Conservation (phyloP, 2,888 invertebrate genomes). For the Fragum fragum region DNA sequence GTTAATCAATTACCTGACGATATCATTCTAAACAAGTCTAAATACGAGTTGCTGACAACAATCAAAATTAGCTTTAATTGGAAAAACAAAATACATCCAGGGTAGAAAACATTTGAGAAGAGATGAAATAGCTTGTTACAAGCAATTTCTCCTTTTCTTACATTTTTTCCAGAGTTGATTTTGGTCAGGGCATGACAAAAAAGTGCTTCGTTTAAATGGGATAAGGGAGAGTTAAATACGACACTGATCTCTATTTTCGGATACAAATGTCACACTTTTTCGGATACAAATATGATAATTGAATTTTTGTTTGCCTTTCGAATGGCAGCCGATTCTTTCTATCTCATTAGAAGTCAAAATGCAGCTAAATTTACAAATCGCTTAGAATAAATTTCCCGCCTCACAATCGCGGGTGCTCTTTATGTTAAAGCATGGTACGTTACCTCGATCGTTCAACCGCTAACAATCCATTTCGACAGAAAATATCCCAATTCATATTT, state of each 20-base stretch:
- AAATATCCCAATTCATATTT: slow-evolving; percentile 64
- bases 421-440: slow-evolving; percentile 59
- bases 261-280: slow-evolving; percentile 57
- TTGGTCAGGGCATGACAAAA: too few species aligned
- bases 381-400: slow-evolving; percentile 70
- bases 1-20: too few species aligned
- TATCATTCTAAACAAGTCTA: too few species aligned
- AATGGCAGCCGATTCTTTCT: slow-evolving; percentile 61
- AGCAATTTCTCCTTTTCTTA: too few species aligned
- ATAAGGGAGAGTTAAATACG: slow-evolving; percentile 25
- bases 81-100: too few species aligned
- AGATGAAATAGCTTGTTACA: too few species aligned
- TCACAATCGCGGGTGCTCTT: slow-evolving; percentile 50
- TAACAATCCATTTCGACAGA: slow-evolving; percentile 65
- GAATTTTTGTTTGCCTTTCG: slow-evolving; percentile 69
- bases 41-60: too few species aligned
- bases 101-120: too few species aligned
- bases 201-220: too few species aligned
- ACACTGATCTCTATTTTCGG: slow-evolving; percentile 52
- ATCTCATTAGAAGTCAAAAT: slow-evolving; percentile 69
- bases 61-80: too few species aligned
- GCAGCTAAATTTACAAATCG: slow-evolving; percentile 71
- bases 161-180: too few species aligned
- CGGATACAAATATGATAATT: slow-evolving; percentile 66
- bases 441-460: slow-evolving; percentile 47